These are phyloP conservation scores for Myocastor coypus DNA, from an alignment of 2,113 vertebrate species.

Conservation along the genomic window DNA sequence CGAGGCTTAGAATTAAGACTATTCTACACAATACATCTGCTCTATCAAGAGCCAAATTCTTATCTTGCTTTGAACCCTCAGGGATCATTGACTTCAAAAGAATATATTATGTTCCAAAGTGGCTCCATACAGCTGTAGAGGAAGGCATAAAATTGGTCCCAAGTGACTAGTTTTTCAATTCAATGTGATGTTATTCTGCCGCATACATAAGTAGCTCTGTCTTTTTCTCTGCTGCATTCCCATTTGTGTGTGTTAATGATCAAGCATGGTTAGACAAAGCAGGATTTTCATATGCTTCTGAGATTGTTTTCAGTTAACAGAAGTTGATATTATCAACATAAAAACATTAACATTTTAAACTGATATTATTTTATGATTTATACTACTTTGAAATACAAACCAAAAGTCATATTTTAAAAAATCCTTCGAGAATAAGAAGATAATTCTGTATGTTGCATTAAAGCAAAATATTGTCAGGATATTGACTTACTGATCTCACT, in stretches of 20 bases:
- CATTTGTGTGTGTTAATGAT: slow-evolving; percentile 15
- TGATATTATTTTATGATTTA: slow-evolving; percentile 27
- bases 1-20: slow-evolving; percentile 72
- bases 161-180: slow-evolving; percentile 74
- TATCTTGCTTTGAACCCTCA: slow-evolving; percentile 81
- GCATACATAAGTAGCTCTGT: slow-evolving; percentile 74
- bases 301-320: slow-evolving; percentile 39
- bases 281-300: neutral
- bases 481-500: neutral
- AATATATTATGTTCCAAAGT: slow-evolving; percentile 82
- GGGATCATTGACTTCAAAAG: slow-evolving; percentile 84
- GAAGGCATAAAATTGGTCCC: slow-evolving; percentile 80
- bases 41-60: slow-evolving; percentile 76
- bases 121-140: slow-evolving; percentile 74
- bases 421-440: neutral
- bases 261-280: neutral
- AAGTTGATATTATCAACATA: slow-evolving; percentile 58
- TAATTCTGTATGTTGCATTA: neutral
- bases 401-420: neutral
- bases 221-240: slow-evolving; percentile 13
- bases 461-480: neutral
- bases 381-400: slow-evolving; percentile 57
- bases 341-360: slow-evolving; percentile 64
- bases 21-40: slow-evolving; percentile 68
- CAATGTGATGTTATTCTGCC: slow-evolving; percentile 58